Evolutionary conservation across 2,888 invertebrate species (phyloP), one percentile per base, ranked within the genome.

Genomic region (Macaria notata): DNA sequence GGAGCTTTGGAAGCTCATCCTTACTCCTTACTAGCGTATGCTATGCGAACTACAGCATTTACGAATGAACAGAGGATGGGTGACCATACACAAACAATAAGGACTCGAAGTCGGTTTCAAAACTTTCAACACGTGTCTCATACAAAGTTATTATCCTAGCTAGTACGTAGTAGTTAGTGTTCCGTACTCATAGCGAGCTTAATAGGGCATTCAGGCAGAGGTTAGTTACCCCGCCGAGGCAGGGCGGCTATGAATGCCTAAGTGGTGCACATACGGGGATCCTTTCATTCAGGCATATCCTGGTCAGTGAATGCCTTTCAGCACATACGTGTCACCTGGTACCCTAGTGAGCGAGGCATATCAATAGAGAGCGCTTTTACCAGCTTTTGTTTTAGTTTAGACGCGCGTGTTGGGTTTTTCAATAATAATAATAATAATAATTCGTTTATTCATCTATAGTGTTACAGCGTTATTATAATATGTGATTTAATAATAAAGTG

Each of bases 281-380:
- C 76, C 76, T 82, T 85, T 82, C 84, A 83, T 75, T 69, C 69
- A 68, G 70, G 70, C 76, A 77, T 81, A 80, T 82, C 78, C 76
- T 77, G 83, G 82, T 75, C 79, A 77, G 81, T 76, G 84, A 87
- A 88, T 84, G 72, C 70, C 76, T 78, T 76, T 80, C 81, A 81
- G 70, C 61, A 66, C 73, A 76, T 76, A 76, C 78, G 79, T 82
- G 83, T 86, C 83, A 88, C 86, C 86, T 76, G 80, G 79, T 88
- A 82, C 78, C 88, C 88, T 64, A 86, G 74, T 86, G 82, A 49
- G 57, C 45, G 30, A 33, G 38, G 42, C 46, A 57, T 36, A 49
- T 50, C 52, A 49, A 49, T 29, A 49, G 31, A 53, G 42, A 43
- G 44, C 7, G 29, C 9, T 33, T 52, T 57, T 19, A 19, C 44